Base-by-base conservation (phyloP, 2,888 invertebrate genomes). In the Acleris laterana region DNA sequence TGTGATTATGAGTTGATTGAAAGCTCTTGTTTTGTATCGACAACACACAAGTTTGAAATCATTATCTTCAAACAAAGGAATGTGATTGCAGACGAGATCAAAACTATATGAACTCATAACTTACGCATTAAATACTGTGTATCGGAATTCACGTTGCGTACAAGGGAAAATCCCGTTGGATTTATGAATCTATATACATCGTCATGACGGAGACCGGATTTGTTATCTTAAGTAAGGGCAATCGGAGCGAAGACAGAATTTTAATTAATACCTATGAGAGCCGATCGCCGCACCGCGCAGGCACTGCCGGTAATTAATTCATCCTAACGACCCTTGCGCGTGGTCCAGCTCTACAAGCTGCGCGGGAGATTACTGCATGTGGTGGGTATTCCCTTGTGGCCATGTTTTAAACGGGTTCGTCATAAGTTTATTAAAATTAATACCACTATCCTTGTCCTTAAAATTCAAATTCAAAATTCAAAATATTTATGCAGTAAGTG, bases 181-280 rank as follows among this genome's bases (percentile, higher is more conserved):
- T 56, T 57, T 66, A 57, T 62, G 38, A 62, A 62, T 46, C 59
- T 63, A 57, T 70, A 66, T 65, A 69, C 68, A 70, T 57, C 67
- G 71, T 73, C 69, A 65, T 44, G 60, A 50, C 56, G 44, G 67
- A 62, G 65, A 59, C 63, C 70, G 73, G 74, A 77, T 79, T 81
- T 74, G 75, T 77, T 78, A 81, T 81, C 79, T 80, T 73, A 77
- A 80, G 75, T 75, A 77, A 80, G 78, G 74, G 72, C 78, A 79
- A 82, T 82, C 79, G 74, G 70, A 75, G 75, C 73, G 77, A 77
- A 78, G 79, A 79, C 73, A 81, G 79, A 79, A 80, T 82, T 83
- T 81, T 83, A 87, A 87, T 87, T 80, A 80, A 81, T 74, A 17
- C 46, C 46, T 46, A 73, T 70, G 61, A 71, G 74, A 74, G 73